A percentile compares a stretch with the other conserved stretches of the same genome.
phyloP scores from a whole-genome alignment of 2,888 invertebrate species.

The Kuschelorhynchus macadamiae region DNA sequence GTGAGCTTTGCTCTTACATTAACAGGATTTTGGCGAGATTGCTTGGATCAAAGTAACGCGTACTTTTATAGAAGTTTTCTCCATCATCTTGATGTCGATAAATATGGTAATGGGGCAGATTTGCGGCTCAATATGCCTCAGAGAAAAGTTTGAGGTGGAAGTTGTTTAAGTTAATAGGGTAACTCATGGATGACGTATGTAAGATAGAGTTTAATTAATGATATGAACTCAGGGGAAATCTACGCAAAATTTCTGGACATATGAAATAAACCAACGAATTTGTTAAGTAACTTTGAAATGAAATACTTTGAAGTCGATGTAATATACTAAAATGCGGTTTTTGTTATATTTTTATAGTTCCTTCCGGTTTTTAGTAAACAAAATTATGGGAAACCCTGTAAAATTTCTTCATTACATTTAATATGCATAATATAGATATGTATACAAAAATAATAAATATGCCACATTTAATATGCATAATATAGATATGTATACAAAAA shows the following conservation, averaged over 20 bases:
- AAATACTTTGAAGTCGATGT: too few relatives aligned
- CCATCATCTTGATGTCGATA: conserved; percentile 59
- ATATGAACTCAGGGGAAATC: neutral
- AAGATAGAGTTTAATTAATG: conserved; percentile 27
- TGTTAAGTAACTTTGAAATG: too few relatives aligned
- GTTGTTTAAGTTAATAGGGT: conserved; percentile 62
- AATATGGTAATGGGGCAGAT: conserved; percentile 64
- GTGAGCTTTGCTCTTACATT: conserved; percentile 59
- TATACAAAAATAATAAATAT: too few relatives aligned
- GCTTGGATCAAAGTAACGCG: conserved; percentile 59
- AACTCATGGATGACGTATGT: conserved; percentile 33
- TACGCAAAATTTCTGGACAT: neutral
- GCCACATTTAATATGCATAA: too few relatives aligned
- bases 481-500: too few relatives aligned
- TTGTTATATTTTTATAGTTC: too few relatives aligned
- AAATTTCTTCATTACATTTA: too few relatives aligned
- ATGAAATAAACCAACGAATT: too few relatives aligned
- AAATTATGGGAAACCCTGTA: too few relatives aligned
- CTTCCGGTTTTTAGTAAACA: too few relatives aligned
- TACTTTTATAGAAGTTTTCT: conserved; percentile 58
- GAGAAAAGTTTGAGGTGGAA: conserved; percentile 58
- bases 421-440: too few relatives aligned
- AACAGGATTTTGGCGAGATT: conserved; percentile 62
- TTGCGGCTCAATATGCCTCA: conserved; percentile 53
- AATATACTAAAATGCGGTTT: too few relatives aligned